Percentiles rank a stretch among this genome's conserved stretches.
These are phyloP conservation scores for Mirza zaza DNA, from an alignment of 2,113 vertebrate species.

Conservation along the genomic window DNA sequence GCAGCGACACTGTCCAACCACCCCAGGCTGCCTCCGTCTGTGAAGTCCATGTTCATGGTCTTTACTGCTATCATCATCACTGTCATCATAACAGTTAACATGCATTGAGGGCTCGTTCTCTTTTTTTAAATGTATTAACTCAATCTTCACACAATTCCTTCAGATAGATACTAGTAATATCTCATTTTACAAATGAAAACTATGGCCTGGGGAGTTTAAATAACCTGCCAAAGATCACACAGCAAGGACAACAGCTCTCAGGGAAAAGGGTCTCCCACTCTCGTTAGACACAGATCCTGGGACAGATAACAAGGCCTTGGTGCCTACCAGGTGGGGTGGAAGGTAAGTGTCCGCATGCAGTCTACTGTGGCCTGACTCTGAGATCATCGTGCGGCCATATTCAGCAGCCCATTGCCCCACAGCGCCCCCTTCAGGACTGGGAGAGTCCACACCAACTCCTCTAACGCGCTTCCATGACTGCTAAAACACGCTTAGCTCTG, in stretches of 20 bases:
- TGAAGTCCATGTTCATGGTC: neutral
- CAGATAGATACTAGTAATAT: neutral
- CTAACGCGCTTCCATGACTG: neutral
- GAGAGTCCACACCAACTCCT: neutral
- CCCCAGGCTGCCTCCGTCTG: neutral
- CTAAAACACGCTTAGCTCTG: neutral
- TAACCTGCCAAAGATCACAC: neutral
- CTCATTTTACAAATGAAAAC: neutral
- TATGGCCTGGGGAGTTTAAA: neutral
- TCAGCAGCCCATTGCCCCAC: too few relatives aligned
- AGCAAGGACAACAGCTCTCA: neutral
- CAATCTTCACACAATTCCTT: neutral
- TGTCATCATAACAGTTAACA: neutral
- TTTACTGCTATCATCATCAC: neutral
- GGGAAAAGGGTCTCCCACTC: neutral
- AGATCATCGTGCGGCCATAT: neutral
- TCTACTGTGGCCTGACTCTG: neutral
- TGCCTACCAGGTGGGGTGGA: neutral
- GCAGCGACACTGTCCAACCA: neutral
- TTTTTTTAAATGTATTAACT: neutral
- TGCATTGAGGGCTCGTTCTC: neutral
- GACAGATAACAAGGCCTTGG: neutral
- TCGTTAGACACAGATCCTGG: neutral
- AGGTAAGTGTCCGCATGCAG: neutral
- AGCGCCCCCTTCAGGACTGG: neutral